Base-by-base conservation (phyloP, 2,113 vertebrate species). In the Pangasianodon gigas region DNA sequence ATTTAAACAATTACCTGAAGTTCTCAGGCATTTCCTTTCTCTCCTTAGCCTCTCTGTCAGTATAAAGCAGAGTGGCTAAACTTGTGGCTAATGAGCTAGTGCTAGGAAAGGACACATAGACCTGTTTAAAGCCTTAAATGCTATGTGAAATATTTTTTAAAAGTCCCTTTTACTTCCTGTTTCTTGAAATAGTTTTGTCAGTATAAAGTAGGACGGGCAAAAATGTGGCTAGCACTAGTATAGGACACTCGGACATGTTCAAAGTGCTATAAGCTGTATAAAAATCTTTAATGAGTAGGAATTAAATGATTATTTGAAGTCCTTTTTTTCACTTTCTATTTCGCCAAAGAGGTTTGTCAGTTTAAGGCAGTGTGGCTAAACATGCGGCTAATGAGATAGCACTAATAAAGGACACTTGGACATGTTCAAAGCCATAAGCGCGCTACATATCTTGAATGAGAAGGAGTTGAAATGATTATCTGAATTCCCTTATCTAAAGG, bases 1-100 rank as follows among this genome's bases (percentile, higher is more conserved):
- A 86, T 81, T 46, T 0, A 26, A 71, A 71, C 11, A 46, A 60
- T 83, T 71, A 84, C 54, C 48, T 69, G 48, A 41, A 81, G 65
- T 46, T 90, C 29, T 79, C 75, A 26, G 44, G 24, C 24, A 48
- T 26, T 46, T 56, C 37, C 5, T 44, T 52, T 62, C 74, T 82
- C 54, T 89, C 54, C 44, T 37, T 37, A 37, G 37, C 37, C 37
- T 37, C 37, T 37, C 37, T 37, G 81, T 48, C 32, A 88, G 87
- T 56, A 52, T 80, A 29, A 41, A 5, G 46, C 46, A 74, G 51
- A 37, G 60, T 3, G 37, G 41, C 2, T 46, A 48, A 26, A 77
- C 2, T 46, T 77, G 9, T 21, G 26, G 26, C 60, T 89, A 91
- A 91, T 91, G 85, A 89, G 79, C n/a, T 48, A 56, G 46, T 48